Percentiles rank a stretch among this genome's conserved stretches.
Conservation (phyloP, 2,797 vertebrate species). For the Etheostoma nigrum region DNA sequence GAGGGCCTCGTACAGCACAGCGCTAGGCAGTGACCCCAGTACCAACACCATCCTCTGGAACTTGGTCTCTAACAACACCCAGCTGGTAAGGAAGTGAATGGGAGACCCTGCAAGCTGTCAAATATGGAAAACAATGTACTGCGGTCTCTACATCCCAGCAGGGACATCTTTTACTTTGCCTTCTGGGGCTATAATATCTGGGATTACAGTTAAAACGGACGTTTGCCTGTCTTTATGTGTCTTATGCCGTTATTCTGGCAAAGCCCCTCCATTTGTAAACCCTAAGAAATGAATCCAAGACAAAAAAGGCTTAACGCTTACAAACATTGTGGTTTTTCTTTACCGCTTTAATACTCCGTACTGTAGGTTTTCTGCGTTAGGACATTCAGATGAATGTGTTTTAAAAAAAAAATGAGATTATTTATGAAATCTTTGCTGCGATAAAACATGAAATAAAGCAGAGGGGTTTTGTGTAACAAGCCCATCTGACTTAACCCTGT, state of each 20-base stretch:
- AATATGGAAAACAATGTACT: not conserved
- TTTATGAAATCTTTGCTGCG: not conserved
- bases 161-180: conserved; percentile 1
- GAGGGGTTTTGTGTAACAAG: not conserved
- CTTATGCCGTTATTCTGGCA: conserved; percentile 63
- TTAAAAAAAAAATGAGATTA: conserved; percentile 9
- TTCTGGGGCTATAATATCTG: conserved; percentile 48
- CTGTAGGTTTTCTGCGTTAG: not conserved
- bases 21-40: not conserved
- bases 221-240: conserved; percentile 25
- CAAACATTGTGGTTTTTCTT: not conserved
- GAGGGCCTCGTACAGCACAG: conserved; percentile 77
- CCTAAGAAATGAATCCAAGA: conserved; percentile 58
- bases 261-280: conserved; percentile 57
- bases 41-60: conserved; percentile 80
- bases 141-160: not conserved
- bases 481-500: not conserved
- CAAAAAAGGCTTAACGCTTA: conserved; percentile 38
- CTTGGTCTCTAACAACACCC: conserved; percentile 44
- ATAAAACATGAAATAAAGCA: conserved; percentile 7
- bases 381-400: not conserved
- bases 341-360: not conserved
- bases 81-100: conserved; percentile 64
- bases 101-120: not conserved
- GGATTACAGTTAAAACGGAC: conserved; percentile 56